Evolutionary conservation across 2,888 invertebrate species (phyloP).

Genomic region (Tetragonisca angustula): DNA sequence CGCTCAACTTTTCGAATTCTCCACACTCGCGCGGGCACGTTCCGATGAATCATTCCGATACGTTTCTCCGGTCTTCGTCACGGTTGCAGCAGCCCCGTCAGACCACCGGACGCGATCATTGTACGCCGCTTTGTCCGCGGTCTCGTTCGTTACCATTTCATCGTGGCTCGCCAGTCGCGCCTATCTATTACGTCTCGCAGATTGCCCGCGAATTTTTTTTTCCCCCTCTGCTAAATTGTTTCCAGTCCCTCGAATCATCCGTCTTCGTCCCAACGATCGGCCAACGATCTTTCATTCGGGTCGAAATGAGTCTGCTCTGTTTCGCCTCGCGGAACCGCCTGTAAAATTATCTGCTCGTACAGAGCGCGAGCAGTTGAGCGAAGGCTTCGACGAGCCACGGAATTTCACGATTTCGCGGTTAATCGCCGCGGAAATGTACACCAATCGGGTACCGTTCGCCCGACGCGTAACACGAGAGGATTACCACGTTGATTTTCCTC

Average conservation of each 20-base stretch:
- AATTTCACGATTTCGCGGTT: conserved; percentile 29
- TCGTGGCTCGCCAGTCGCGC: conserved; percentile 1
- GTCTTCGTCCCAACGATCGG: conserved; percentile 8
- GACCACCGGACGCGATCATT: conserved; percentile 63
- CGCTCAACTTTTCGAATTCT: conserved; percentile 59
- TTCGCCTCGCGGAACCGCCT: neutral
- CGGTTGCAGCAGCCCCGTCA: conserved; percentile 46
- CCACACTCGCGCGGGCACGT: conserved; percentile 49
- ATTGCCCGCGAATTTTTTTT: conserved; percentile 19
- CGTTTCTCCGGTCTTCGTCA: conserved; percentile 32
- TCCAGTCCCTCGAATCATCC: conserved; percentile 9
- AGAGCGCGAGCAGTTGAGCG: neutral
- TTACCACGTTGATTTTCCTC: neutral
- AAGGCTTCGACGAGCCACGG: conserved; percentile 10
- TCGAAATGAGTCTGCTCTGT: neutral
- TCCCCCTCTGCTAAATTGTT: neutral
- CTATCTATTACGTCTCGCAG: conserved; percentile 37
- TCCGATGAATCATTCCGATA: conserved; percentile 66
- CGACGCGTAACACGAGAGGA: neutral
- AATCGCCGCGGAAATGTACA: conserved; percentile 31
- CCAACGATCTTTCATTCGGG: neutral
- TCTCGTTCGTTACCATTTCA: conserved; percentile 36
- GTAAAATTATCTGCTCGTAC: neutral
- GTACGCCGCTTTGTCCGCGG: conserved; percentile 55
- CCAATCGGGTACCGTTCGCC: conserved; percentile 26